Percentiles rank a stretch among this genome's conserved stretches.
Evolutionary conservation across 2,888 invertebrate species (phyloP).

Genomic region (Nomada fucata): DNA sequence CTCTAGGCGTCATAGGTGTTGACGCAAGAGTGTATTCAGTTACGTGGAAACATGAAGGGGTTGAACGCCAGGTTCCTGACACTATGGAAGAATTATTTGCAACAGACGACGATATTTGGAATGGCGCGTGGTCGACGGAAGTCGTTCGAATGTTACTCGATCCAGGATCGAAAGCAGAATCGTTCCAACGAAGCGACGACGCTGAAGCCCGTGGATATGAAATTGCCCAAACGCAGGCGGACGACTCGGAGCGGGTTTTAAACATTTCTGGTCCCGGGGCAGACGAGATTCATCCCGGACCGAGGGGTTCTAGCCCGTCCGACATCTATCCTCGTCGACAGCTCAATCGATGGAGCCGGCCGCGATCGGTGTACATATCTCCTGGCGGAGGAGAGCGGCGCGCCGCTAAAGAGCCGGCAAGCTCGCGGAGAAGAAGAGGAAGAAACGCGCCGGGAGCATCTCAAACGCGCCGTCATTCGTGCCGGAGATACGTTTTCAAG

Average conservation of each 20-base stretch:
- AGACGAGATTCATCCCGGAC: not conserved
- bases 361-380: conserved; percentile 50
- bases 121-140: no score
- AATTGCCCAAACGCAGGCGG: no score
- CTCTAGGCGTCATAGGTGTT: not conserved
- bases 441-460: conserved; percentile 68
- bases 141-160: no score
- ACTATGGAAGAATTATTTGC: no score
- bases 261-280: not conserved
- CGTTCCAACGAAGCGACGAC: no score
- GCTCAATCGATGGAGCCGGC: conserved; percentile 66
- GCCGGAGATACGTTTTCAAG: conserved; percentile 63
- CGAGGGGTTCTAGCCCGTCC: conserved; percentile 48
- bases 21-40: not conserved
- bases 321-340: conserved; percentile 67
- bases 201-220: no score
- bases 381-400: conserved; percentile 32
- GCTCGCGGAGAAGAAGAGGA: conserved; percentile 64
- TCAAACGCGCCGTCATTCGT: conserved; percentile 75
- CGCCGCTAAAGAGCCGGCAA: conserved; percentile 71
- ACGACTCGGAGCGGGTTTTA: no score
- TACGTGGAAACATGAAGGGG: no score
- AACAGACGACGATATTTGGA: no score
- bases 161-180: no score
- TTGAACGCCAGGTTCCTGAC: no score